Evolutionary conservation across 2,797 vertebrate species (phyloP).

Genomic region (Cuniculus paca): DNA sequence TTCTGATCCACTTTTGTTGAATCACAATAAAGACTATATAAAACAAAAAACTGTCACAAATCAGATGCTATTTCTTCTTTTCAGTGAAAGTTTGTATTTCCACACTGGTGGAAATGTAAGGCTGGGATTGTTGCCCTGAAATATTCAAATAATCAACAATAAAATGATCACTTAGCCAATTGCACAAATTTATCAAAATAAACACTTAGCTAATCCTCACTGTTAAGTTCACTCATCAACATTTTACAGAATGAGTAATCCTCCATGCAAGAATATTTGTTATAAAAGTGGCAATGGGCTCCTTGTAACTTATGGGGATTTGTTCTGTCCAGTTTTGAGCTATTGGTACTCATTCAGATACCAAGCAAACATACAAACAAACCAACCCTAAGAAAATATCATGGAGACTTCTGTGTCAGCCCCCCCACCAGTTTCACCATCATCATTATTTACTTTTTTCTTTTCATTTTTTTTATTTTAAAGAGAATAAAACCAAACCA

Average conservation of each 20-base stretch:
- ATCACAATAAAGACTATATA: conserved; percentile 24
- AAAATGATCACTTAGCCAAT: background rate
- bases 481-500: too few species aligned
- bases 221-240: background rate
- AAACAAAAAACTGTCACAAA: conserved; percentile 22
- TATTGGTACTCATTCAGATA: background rate
- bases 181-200: conserved; percentile 36
- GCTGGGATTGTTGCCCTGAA: conserved; percentile 22
- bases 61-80: conserved; percentile 55
- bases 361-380: background rate
- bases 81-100: conserved; percentile 42
- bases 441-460: too few species aligned
- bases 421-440: background rate
- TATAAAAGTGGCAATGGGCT: background rate
- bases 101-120: conserved; percentile 1
- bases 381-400: background rate
- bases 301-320: background rate
- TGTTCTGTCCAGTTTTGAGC: background rate
- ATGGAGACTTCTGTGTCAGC: background rate
- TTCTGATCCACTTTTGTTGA: conserved; percentile 8
- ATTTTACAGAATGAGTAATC: conserved; percentile 34
- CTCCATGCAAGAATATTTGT: conserved; percentile 26
- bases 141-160: conserved; percentile 55
- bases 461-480: too few species aligned
- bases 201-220: background rate